Base-by-base conservation (phyloP, 37 sponge, comb jelly and placozoan genomes). In the Cliona cf. orientalis region DNA sequence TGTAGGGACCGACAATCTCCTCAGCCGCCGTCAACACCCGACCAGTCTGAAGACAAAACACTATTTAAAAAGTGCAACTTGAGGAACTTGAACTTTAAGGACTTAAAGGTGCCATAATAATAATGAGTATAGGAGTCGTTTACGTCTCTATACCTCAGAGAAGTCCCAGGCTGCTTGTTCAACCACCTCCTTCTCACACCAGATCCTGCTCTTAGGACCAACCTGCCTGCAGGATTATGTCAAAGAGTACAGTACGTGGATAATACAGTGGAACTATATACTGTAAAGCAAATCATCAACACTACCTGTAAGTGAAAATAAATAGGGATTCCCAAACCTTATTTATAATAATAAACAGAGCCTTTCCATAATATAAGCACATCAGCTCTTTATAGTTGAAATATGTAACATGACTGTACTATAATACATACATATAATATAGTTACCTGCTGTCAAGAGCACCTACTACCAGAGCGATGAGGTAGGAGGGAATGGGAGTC, bases 401-500 rank as follows among this genome's bases (percentile, higher is more conserved):
- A 49, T 49, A 49, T 19, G 11, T 26, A 26, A 39, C 29, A 43
- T 37, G 29, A 65, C 32, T 65, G 17, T n/a, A 11, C 2, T 2
- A 37, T 35, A 26, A 17, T 3, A 19, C 17, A 25, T 3, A 60
- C 32, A 78, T 25, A 3, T 33, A 63, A 46, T 42, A 5, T 0
- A 22, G 29, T 66, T 84, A 85, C 91, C 86, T 92, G 79, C 83
- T 60, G 35, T 95, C 87, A 7, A 97, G 68, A 31, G 86, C 88
- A 40, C 97, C 97, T 1, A 94, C 84, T 0, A 87, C 97, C 41
- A 97, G 66, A 2, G 95, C 94, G 21, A 89, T 66, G 37, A 97
- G 92, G 86, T 97, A 97, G 26, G 92, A 86, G 42, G 97, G 97
- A 55, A 97, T 97, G 46, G 97, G 88, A 45, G 92, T 78, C 46